Percentiles rank a stretch among this genome's conserved stretches.
phyloP scores from a whole-genome alignment of 2,113 vertebrate species.

The Coreoperca whiteheadi region DNA sequence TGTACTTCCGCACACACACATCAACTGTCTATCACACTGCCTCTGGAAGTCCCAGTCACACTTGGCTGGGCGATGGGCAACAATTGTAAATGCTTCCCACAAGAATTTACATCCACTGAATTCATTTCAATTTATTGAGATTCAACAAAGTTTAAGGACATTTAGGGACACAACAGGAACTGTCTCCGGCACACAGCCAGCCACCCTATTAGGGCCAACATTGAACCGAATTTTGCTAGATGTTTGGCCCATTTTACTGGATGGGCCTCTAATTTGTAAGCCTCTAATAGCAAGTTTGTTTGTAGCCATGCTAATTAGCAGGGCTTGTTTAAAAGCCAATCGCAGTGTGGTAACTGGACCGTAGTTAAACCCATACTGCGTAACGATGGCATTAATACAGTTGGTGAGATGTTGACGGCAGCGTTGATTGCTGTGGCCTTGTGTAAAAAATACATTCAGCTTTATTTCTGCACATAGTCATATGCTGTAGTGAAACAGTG shows the following conservation, averaged over 20 bases:
- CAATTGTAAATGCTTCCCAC: constrained; percentile 19
- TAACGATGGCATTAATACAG: constrained; percentile 52
- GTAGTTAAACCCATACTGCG: constrained; percentile 43
- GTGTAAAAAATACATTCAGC: constrained; percentile 44
- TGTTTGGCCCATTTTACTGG: constrained; percentile 57
- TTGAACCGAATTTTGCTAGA: constrained; percentile 39
- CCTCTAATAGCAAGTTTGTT: constrained; percentile 60
- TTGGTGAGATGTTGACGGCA: constrained; percentile 54
- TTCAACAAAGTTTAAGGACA: constrained; percentile 52
- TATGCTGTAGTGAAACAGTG: constrained; percentile 4
- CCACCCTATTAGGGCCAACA: constrained; percentile 28
- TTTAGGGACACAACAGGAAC: constrained; percentile 31
- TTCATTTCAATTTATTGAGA: constrained; percentile 30
- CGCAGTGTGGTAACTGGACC: constrained; percentile 49
- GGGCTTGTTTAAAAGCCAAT: constrained; percentile 56
- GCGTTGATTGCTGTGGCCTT: constrained; percentile 38
- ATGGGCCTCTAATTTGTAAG: constrained; percentile 56
- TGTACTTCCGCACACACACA: constrained; percentile 35
- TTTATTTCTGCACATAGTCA: constrained; percentile 34
- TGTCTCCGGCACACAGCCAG: constrained; percentile 27
- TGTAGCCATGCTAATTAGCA: constrained; percentile 60
- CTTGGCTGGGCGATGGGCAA: constrained; percentile 30
- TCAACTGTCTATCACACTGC: constrained; percentile 19
- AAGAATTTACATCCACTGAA: constrained; percentile 49
- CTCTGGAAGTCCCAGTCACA: constrained; percentile 26